Conservation (phyloP, 2,888 invertebrate genomes). For the Ophonus ardosiacus region DNA sequence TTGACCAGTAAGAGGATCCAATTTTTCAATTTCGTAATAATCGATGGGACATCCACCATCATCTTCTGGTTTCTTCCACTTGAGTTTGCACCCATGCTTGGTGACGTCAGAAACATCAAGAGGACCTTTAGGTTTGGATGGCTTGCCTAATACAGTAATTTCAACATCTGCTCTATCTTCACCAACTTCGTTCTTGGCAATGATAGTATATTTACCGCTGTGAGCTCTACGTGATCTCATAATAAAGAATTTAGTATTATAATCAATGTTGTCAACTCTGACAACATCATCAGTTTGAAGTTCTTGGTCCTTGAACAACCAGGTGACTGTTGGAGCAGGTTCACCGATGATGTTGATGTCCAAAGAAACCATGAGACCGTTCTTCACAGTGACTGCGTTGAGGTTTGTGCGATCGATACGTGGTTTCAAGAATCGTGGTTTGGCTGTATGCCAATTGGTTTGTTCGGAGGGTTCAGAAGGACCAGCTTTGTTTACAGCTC, state of each 20-base stretch:
- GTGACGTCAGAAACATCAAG: constrained; percentile 92
- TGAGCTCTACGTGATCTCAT: constrained; percentile 88
- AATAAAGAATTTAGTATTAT: constrained; percentile 93
- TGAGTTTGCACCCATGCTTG: constrained; percentile 93
- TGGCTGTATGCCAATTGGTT: constrained; percentile 94
- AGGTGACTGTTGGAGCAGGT: constrained; percentile 94
- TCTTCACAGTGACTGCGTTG: constrained; percentile 89
- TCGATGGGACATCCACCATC: constrained; percentile 97
- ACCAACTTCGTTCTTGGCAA: constrained; percentile 94
- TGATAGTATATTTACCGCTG: constrained; percentile 92
- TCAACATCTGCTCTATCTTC: constrained; percentile 95
- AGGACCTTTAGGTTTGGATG: constrained; percentile 90
- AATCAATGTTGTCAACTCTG: constrained; percentile 90
- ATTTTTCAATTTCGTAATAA: constrained; percentile 96
- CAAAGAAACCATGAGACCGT: constrained; percentile 90
- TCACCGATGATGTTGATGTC: constrained; percentile 95
- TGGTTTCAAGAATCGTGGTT: constrained; percentile 93
- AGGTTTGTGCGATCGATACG: constrained; percentile 94
- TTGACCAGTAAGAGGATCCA: constrained; percentile 93
- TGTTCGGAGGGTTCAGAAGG: constrained; percentile 94
- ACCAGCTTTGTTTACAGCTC: constrained; percentile 98
- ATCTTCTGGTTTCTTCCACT: constrained; percentile 96
- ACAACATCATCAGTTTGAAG: constrained; percentile 80
- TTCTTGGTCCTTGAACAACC: constrained; percentile 88
- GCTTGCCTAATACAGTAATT: constrained; percentile 89